These are phyloP conservation scores for Grammomys dolichurus DNA, from an alignment of 2,113 vertebrate genomes.

Conservation along the genomic window DNA sequence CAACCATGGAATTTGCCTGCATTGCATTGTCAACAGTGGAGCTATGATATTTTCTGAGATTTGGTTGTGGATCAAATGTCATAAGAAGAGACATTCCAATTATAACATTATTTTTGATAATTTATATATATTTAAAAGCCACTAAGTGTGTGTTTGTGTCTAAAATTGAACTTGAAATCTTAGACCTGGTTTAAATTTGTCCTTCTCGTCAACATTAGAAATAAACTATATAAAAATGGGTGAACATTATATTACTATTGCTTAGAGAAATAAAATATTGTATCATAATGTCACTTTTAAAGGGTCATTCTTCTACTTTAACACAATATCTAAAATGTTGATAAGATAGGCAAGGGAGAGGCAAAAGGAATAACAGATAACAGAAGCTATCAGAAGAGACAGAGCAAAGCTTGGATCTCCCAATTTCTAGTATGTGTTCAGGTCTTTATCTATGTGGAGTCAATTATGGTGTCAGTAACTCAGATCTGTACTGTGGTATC, in stretches of 20 bases:
- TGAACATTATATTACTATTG: not conserved
- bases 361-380: not conserved
- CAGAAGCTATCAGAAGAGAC: not conserved
- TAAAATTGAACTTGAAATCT: not conserved
- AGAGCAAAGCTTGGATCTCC: not conserved
- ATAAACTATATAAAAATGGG: constrained; percentile 20
- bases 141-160: not conserved
- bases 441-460: not conserved
- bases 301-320: not conserved
- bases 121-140: not conserved
- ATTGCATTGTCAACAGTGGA: not conserved
- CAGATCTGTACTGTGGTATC: not conserved
- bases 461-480: not conserved
- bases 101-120: not conserved
- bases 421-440: not conserved
- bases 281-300: not conserved
- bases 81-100: not conserved
- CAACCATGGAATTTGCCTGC: not conserved
- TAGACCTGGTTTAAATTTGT: constrained; percentile 1
- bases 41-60: not conserved
- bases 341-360: not conserved
- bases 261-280: constrained; percentile 31
- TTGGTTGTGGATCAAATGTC: rapidly evolving
- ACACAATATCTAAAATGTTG: not conserved
- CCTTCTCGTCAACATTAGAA: not conserved